A percentile compares a stretch with the other conserved stretches of the same genome.
phyloP scores from a whole-genome alignment of 1,140 invertebrate species.

The Drosophila lacertosa region DNA sequence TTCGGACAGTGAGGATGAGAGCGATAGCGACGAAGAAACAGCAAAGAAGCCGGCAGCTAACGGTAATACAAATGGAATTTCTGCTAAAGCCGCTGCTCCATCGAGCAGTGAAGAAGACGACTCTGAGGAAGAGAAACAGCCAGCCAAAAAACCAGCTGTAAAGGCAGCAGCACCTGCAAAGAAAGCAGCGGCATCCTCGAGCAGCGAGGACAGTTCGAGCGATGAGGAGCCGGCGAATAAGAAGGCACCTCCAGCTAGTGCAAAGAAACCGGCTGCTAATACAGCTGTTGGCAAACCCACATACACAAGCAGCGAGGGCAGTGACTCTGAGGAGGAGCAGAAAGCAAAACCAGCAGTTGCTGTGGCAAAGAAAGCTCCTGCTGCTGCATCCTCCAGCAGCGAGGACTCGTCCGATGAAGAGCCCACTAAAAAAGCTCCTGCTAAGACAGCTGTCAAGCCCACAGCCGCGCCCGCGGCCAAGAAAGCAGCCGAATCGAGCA shows the following conservation, averaged over 20 bases:
- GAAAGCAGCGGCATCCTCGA: slow-evolving; percentile 31
- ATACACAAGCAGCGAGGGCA: slow-evolving; percentile 55
- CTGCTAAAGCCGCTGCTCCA: slow-evolving; percentile 7
- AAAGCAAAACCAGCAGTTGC: slow-evolving; percentile 34
- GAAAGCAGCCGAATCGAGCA: slow-evolving; percentile 63
- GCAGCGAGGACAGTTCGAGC: slow-evolving; percentile 41
- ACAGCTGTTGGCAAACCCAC: slow-evolving; percentile 22
- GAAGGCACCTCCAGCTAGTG: slow-evolving; percentile 28
- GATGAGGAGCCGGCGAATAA: slow-evolving; percentile 31
- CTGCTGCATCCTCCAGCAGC: slow-evolving; percentile 59
- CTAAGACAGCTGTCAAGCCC: slow-evolving; percentile 31
- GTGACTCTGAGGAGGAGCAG: slow-evolving; percentile 54
- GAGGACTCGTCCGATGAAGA: slow-evolving; percentile 63
- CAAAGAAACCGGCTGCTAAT: slow-evolving; percentile 19
- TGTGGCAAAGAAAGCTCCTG: slow-evolving; percentile 30
- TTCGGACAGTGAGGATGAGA: slow-evolving; percentile 9
- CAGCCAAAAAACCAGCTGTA: slow-evolving; percentile 38
- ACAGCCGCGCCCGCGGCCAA: slow-evolving; percentile 35
- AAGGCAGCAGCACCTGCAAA: slow-evolving; percentile 28
- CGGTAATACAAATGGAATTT: slow-evolving; percentile 16
- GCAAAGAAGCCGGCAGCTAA: slow-evolving; percentile 18
- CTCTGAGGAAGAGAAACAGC: slow-evolving; percentile 32
- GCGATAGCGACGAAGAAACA: slow-evolving; percentile 48
- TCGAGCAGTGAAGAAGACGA: slow-evolving; percentile 42
- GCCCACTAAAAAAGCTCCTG: slow-evolving; percentile 59